phyloP scores from a whole-genome alignment of 2,888 invertebrate species.

The Itoplectis maculator region DNA sequence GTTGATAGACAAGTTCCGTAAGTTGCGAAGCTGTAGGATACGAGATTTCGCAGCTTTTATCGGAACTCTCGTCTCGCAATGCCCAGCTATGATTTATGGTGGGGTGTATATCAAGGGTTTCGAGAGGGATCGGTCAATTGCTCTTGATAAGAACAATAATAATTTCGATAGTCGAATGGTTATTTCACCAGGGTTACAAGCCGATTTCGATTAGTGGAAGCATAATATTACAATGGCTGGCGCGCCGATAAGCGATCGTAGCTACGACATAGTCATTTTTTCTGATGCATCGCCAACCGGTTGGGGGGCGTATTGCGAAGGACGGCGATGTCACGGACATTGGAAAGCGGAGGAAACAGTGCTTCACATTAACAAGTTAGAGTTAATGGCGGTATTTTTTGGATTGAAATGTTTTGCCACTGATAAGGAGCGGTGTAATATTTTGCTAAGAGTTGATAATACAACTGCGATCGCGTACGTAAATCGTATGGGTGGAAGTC shows the following conservation, averaged over 20 bases:
- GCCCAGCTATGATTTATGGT: slow-evolving; percentile 35
- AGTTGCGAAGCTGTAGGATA: slow-evolving; percentile 12
- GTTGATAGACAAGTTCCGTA: neutral
- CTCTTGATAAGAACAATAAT: neutral
- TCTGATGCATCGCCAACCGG: slow-evolving; percentile 22
- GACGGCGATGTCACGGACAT: slow-evolving; percentile 5
- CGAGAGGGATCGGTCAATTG: slow-evolving; percentile 39
- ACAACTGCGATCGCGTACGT: slow-evolving; percentile 3
- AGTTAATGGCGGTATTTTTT: slow-evolving; percentile 20
- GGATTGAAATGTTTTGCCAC: neutral
- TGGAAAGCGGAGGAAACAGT: neutral
- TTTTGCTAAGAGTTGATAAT: neutral
- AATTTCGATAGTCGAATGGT: slow-evolving; percentile 34
- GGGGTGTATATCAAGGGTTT: slow-evolving; percentile 30
- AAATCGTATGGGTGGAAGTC: neutral
- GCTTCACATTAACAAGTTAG: slow-evolving; percentile 19
- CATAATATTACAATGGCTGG: neutral
- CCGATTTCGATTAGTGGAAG: slow-evolving; percentile 44
- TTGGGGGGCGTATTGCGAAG: slow-evolving; percentile 28
- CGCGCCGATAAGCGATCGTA: neutral
- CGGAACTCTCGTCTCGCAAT: slow-evolving; percentile 17
- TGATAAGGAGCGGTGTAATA: neutral
- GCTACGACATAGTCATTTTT: slow-evolving; percentile 4
- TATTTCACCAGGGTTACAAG: neutral
- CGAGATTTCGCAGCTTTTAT: slow-evolving; percentile 30